These are phyloP conservation scores for Palythoa grandiflora DNA, from an alignment of 92 coral and sea anemone genomes.

Conservation along the genomic window DNA sequence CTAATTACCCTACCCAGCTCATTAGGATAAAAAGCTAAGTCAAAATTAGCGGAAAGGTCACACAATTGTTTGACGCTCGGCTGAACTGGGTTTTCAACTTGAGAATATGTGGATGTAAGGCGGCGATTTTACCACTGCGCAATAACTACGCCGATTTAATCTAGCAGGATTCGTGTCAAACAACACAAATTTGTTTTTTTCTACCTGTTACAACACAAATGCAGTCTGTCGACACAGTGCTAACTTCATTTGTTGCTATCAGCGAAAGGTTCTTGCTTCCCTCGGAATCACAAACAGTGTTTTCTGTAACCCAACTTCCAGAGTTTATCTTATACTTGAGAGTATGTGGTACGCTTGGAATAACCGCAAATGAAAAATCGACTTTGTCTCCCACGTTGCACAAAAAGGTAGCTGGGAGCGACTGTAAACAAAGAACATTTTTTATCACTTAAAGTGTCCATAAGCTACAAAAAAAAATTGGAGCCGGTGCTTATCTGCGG, in stretches of 20 bases:
- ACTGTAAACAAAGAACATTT: background rate
- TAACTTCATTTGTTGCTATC: slow-evolving; percentile 18
- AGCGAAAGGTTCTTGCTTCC: slow-evolving; percentile 11
- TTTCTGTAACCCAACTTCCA: slow-evolving; percentile 1
- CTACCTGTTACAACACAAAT: background rate
- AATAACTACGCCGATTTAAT: too few relatives aligned
- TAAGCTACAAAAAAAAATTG: too few relatives aligned
- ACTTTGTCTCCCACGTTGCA: slow-evolving; percentile 16
- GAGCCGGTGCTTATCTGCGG: too few relatives aligned
- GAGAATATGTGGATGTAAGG: too few relatives aligned
- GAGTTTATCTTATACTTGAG: background rate
- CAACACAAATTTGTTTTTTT: background rate
- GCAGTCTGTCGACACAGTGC: slow-evolving; percentile 23
- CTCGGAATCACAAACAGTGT: background rate
- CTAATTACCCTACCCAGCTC: too few relatives aligned
- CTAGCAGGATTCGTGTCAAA: background rate
- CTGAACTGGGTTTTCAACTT: too few relatives aligned
- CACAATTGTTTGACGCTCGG: too few relatives aligned
- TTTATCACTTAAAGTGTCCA: too few relatives aligned
- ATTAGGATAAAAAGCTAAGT: too few relatives aligned
- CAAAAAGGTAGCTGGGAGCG: slow-evolving; percentile 1
- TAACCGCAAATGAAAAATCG: background rate
- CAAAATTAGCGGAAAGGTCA: too few relatives aligned
- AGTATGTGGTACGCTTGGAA: background rate
- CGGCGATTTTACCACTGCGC: too few relatives aligned